Base-by-base conservation (phyloP, 2,888 invertebrate species). In the Apocheima hispidaria region DNA sequence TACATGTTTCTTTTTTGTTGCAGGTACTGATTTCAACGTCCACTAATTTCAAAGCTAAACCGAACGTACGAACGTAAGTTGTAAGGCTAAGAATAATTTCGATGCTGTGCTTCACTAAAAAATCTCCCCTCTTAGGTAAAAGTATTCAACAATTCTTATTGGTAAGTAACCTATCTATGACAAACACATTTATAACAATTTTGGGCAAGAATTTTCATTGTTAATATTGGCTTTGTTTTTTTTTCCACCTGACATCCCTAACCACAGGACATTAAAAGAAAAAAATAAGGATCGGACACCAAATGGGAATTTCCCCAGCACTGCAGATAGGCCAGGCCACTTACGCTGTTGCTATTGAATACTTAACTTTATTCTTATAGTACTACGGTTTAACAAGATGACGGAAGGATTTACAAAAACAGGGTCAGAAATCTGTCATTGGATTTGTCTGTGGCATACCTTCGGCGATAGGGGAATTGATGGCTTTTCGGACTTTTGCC, bases 361-460 rank as follows among this genome's bases (percentile, higher is more conserved):
- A 51, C 5, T 65, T 33, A 18, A 46, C 54, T 52, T 68, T 72
- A 71, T 55, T 0, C 0, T 0, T 0, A 5, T 5, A 1, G 2
- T 0, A 4, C 28, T 67, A 71, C 66, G 55, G 70, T 60, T 12
- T 38, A 51, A 36, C 18, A 21, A 51, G 35, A 51, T 41, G 40
- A 41, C 65, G 64, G 64, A 38, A 56, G 54, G 36, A 58, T 50
- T 36, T 49, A 58, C 63, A 73, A 71, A 73, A 70, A 73, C 54
- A 59, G 62, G 74, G 70, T 60, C 56, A 74, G 73, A 75, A 71
- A 79, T 81, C 77, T 77, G 77, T 79, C 77, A 75, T 73, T 71
- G 74, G 75, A 75, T 79, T 78, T 82, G 78, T 78, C 75, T 73
- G 70, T 74, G 71, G 71, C 74, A 74, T 74, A 71, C 70, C 66